A percentile compares a stretch with the other conserved stretches of the same genome.
Conservation (phyloP, 2,797 vertebrate species). For the Streptopelia turtur region DNA sequence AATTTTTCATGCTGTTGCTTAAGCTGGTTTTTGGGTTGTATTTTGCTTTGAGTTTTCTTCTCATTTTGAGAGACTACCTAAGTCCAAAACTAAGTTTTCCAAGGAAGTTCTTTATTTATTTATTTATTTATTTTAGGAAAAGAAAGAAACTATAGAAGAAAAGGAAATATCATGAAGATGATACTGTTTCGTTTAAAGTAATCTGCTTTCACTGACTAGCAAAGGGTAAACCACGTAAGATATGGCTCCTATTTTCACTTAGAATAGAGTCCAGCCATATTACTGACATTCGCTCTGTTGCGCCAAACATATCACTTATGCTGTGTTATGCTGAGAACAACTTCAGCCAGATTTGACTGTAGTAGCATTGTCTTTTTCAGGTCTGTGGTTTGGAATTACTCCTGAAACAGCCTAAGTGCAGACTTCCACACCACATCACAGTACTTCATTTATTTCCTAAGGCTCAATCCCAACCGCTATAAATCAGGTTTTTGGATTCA, state of each 20-base stretch:
- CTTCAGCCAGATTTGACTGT: constrained; percentile 50
- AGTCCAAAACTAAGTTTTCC: background rate
- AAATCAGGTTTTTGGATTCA: constrained; percentile 45
- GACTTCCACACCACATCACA: constrained; percentile 66
- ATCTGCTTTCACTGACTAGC: background rate
- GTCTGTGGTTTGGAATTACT: constrained; percentile 65
- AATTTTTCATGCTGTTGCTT: background rate
- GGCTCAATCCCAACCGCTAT: constrained; percentile 37
- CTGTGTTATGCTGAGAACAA: constrained; percentile 38
- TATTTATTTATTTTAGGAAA: background rate
- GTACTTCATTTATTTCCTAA: constrained; percentile 56
- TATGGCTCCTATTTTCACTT: constrained; percentile 33
- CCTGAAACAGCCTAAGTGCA: constrained; percentile 46
- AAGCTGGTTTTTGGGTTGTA: background rate
- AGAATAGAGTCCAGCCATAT: constrained; percentile 16
- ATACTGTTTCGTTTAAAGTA: constrained; percentile 19
- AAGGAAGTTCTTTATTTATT: background rate
- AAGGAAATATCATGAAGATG: constrained; percentile 15
- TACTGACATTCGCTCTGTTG: background rate
- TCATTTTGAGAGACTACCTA: background rate
- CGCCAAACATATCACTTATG: constrained; percentile 44
- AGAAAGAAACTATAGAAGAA: constrained; percentile 31
- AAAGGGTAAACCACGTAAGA: constrained; percentile 27
- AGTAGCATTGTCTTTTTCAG: constrained; percentile 62
- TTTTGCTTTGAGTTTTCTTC: background rate